Evolutionary conservation across 2,888 invertebrate genomes (phyloP), one percentile per base, ranked within the genome.

Genomic region (Chelonus formosanus): DNA sequence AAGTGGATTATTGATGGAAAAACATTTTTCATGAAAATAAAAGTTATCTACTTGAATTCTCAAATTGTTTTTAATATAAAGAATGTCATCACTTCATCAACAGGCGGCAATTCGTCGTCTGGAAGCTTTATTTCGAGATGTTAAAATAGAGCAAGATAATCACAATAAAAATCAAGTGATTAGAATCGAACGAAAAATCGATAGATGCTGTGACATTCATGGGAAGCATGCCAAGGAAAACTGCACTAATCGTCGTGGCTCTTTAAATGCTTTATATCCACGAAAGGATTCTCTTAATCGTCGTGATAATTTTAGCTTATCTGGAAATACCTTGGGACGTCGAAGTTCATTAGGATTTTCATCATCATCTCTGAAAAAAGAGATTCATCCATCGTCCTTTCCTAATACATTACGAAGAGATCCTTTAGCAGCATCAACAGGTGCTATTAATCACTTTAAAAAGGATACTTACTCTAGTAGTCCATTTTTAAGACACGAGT

Each of bases 151-250:
- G 40, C 82, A 83, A 66, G 69, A 73, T 35, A 76, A 76, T 35
- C 64, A 66, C 61, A 59, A 59, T 6, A 68, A 59, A 50, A 78
- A 71, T 63, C 76, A 74, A 10, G 76, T 78, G 58, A 81, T 86
- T 36, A 84, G 86, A 70, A 82, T 88, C 36, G 88, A 88, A 80
- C 87, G 87, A 48, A 87, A 87, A 76, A 85, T 88, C 57, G 90
- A 90, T 81, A 86, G 86, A 70, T 89, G 89, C 70, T 93, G 92
- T 80, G 91, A 92, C 77, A 90, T 92, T 44, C 92, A 92, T 81
- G 91, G 91, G 10, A 84, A 83, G 63, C 79, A 84, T 67, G 76
- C 77, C 67, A 84, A 85, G 72, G 84, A 84, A 68, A 83, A 82
- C 69, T 84, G 86, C 48, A 86, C 78, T 86, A 87, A 86, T 4